Conservation (phyloP, 2,113 vertebrate species). For the Spizaetus ornatus region DNA sequence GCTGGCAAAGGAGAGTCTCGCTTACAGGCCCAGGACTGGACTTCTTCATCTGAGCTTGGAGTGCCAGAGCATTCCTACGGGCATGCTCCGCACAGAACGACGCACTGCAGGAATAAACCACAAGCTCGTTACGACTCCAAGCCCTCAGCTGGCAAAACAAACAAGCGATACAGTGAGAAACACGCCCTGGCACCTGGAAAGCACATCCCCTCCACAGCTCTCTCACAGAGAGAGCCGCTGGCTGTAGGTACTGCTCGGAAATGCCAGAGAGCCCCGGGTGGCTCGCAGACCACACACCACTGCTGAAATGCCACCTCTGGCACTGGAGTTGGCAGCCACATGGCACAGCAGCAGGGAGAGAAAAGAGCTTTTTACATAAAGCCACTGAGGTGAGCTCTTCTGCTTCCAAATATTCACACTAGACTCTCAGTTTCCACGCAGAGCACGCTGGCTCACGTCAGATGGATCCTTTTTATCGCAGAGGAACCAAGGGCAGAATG, state of each 20-base stretch:
- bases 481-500: background rate
- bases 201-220: no score
- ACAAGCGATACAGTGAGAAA: background rate
- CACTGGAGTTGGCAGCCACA: background rate
- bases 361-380: background rate
- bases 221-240: rapidly evolving
- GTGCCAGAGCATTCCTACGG: constrained; percentile 84
- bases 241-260: background rate
- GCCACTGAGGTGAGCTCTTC: background rate
- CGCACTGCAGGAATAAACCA: constrained; percentile 58
- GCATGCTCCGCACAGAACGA: constrained; percentile 91
- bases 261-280: background rate
- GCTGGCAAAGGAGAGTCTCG: constrained; percentile 88
- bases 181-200: no score
- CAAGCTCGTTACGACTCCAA: rapidly evolving
- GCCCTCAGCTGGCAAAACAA: background rate
- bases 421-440: background rate
- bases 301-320: background rate
- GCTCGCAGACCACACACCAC: background rate
- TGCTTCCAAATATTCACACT: background rate
- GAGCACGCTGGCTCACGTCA: rapidly evolving
- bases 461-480: background rate
- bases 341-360: background rate
- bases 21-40: constrained; percentile 76
- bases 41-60: constrained; percentile 91